These are phyloP conservation scores for Macrophya annulata DNA, from an alignment of 2,888 invertebrate genomes.

Conservation along the genomic window DNA sequence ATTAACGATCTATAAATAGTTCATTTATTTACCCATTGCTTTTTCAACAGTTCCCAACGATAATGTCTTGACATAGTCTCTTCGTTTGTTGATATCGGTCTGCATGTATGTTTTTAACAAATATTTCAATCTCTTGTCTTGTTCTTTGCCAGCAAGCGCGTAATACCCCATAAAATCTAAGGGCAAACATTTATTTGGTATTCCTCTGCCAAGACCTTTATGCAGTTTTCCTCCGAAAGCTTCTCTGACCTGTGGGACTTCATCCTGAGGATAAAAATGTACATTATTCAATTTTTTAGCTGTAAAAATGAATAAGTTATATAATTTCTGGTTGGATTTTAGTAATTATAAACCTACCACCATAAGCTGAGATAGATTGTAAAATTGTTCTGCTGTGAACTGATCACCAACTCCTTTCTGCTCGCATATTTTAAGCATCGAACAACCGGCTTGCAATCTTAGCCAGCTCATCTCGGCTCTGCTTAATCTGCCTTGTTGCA, in stretches of 20 bases:
- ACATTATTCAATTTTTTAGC: neutral
- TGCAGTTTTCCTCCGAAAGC: slow-evolving; percentile 95
- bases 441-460: slow-evolving; percentile 95
- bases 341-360: slow-evolving; percentile 82
- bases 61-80: slow-evolving; percentile 95
- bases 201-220: slow-evolving; percentile 91
- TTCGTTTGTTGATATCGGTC: slow-evolving; percentile 91
- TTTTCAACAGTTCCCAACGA: slow-evolving; percentile 84
- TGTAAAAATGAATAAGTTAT: neutral
- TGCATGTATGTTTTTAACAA: slow-evolving; percentile 91
- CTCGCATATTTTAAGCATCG: slow-evolving; percentile 98
- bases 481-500: slow-evolving; percentile 88
- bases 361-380: slow-evolving; percentile 95
- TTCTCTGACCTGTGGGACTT: slow-evolving; percentile 93
- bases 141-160: slow-evolving; percentile 93
- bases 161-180: slow-evolving; percentile 98
- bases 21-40: slow-evolving; percentile 72
- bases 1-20: neutral
- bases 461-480: slow-evolving; percentile 96
- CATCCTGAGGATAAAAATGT: slow-evolving; percentile 82
- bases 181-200: slow-evolving; percentile 95
- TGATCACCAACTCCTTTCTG: slow-evolving; percentile 98
- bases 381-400: slow-evolving; percentile 96
- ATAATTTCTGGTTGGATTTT: slow-evolving; percentile 5
- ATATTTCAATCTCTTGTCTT: slow-evolving; percentile 88